These are phyloP conservation scores for Ellobium chinense DNA, from an alignment of 2,888 invertebrate species.

Conservation along the genomic window DNA sequence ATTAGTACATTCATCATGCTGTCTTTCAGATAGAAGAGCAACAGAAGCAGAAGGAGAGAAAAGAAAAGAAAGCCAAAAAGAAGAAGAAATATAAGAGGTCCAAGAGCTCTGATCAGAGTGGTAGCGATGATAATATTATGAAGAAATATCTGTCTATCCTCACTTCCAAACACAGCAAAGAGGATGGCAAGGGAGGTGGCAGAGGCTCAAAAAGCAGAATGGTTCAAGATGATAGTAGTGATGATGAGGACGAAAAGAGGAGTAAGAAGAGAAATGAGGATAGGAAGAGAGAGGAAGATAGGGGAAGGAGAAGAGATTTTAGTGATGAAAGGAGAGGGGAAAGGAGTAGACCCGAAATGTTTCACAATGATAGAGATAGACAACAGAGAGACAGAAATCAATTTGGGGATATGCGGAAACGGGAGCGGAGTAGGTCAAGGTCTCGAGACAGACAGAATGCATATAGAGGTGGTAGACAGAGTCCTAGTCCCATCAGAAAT, in stretches of 20 bases:
- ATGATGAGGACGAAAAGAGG: background rate
- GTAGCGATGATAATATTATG: slow-evolving; percentile 61
- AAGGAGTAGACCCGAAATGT: too few species aligned
- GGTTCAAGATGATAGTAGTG: background rate
- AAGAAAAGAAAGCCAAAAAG: slow-evolving; percentile 41
- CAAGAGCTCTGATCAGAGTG: slow-evolving; percentile 61
- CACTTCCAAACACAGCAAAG: slow-evolving; percentile 63
- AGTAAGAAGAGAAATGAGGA: background rate
- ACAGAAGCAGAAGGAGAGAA: slow-evolving; percentile 41
- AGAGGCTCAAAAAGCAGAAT: background rate
- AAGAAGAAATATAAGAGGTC: slow-evolving; percentile 80
- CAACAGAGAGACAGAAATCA: background rate
- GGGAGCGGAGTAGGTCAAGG: background rate
- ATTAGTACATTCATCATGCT: too few species aligned
- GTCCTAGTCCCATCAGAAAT: too few species aligned
- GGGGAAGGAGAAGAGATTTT: background rate
- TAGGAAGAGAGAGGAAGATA: background rate
- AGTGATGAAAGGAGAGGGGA: background rate
- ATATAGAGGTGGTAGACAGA: too few species aligned
- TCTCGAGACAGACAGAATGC: background rate
- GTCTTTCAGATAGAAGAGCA: slow-evolving; percentile 51
- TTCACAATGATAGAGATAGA: background rate
- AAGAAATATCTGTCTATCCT: slow-evolving; percentile 73
- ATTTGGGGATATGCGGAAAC: background rate
- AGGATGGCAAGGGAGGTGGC: background rate